Base-by-base conservation (phyloP, 2,797 vertebrate genomes). In the Cossypha niveicapilla region DNA sequence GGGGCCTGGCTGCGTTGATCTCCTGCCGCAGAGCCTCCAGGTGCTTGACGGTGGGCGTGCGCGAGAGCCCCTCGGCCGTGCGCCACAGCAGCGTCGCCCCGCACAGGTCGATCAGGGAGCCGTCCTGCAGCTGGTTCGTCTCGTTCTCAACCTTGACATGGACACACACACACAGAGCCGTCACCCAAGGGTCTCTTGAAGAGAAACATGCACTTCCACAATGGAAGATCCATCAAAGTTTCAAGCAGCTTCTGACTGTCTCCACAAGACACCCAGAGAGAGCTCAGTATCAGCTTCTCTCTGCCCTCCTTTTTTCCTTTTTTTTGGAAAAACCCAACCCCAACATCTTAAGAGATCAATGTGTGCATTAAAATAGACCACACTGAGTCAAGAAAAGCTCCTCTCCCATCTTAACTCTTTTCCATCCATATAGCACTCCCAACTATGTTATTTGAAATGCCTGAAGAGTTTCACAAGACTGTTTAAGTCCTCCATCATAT, bases 71-170 rank as follows among this genome's bases (percentile, higher is more conserved):
- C 85, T 99, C 99, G 0, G 99, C 99, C 0, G 99, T 99, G 79
- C 99, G 99, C 99, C 99, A 99, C 92, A 99, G 97, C 95, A 99
- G 96, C 1, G 99, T 99, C 4, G 99, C 99, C 7, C 99, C 99
- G 1, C 99, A 99, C 12, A 99, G 98, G 96, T 99, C 99, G 3
- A 99, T 99, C 66, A 99, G 98, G 1, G 99, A 99, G 94, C 99
- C 99, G 27, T 99, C 99, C 18, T 99, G 98, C 57, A 99, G 98
- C 92, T 99, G 99, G 97, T 99, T 99, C 7, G 97, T 98, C 97
- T 99, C 99, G 0, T 98, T 98, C 92, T 99, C 99, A 90, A 99
- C 99, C 99, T 99, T 91, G 6, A 56, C 61, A 30, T 0, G 41
- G 77, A 61, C 35, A 86, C 44, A 78, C 77, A 48, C 73, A 88